Conservation (phyloP, 2,888 invertebrate genomes). For the Spicauda simplicius region DNA sequence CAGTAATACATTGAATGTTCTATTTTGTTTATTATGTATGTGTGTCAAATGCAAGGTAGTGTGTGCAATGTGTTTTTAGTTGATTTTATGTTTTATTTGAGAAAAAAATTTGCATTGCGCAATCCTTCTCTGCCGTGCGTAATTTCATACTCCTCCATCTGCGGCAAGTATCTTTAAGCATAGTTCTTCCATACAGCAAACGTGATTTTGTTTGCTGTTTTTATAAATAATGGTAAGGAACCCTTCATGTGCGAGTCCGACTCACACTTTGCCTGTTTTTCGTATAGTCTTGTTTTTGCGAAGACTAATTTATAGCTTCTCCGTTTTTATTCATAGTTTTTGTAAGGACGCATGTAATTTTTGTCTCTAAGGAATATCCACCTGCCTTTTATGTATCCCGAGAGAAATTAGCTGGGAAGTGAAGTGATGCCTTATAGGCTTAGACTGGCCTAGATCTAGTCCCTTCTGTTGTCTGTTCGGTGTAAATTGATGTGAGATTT, state of each 20-base stretch:
- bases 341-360: slow-evolving; percentile 17
- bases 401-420: slow-evolving; percentile 20
- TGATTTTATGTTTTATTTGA: too few species aligned
- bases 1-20: too few species aligned
- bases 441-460: not conserved
- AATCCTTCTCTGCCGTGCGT: too few species aligned
- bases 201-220: too few species aligned
- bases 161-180: too few species aligned
- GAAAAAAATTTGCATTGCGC: too few species aligned
- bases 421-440: not conserved
- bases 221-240: too few species aligned
- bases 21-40: too few species aligned
- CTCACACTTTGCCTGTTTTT: slow-evolving; percentile 4
- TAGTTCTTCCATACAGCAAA: too few species aligned
- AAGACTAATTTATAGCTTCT: slow-evolving; percentile 22
- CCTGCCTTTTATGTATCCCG: slow-evolving; percentile 19
- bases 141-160: too few species aligned
- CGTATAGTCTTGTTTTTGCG: slow-evolving; percentile 25
- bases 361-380: slow-evolving; percentile 4
- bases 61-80: too few species aligned
- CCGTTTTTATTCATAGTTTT: slow-evolving; percentile 24
- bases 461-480: not conserved
- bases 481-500: not conserved
- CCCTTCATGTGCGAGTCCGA: slow-evolving; percentile 4
- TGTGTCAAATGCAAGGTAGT: too few species aligned